Base-by-base conservation (phyloP, 2,113 vertebrate species). In the Steatornis caripensis region DNA sequence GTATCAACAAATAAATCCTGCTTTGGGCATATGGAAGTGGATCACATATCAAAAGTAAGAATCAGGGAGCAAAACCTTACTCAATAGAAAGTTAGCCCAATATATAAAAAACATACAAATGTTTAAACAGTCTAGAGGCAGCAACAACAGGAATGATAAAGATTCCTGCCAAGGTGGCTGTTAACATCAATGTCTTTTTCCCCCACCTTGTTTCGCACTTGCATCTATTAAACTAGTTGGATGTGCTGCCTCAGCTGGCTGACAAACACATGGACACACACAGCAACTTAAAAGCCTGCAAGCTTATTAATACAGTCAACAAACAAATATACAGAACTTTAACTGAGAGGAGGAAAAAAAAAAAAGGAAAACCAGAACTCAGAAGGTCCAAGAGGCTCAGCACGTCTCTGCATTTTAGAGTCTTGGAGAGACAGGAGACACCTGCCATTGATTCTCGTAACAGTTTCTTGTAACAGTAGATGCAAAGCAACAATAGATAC, bases 91-190 rank as follows among this genome's bases (percentile, higher is more conserved):
- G 95, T 96, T 97, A 98, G 95, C 96, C 95, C 94, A 95, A 96
- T 95, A 98, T 97, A 95, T 97, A 97, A 97, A 98, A 98, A 98
- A 81, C 97, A 97, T 97, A 98, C 97, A 98, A 98, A 98, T 58
- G 93, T 97, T 95, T 83, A 84, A 96, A 98, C 95, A 94, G 94
- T 96, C 97, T 94, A 94, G 94, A 98, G 96, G 96, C 97, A 97
- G 93, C 91, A 93, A 89, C 81, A 96, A 84, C 87, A 98, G 84
- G 86, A 98, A 93, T 45, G 86, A 87, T 53, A 96, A 95, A 97
- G 94, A 97, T 95, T 97, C 96, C 95, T 97, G 94, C 71, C 94
- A 92, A 92, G 92, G 64, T 92, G 97, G 94, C 84, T 55, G 72
- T 71, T 89, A 64, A 89, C 32, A 87, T 71, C 53, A 64, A 4